Evolutionary conservation across 2,888 invertebrate genomes (phyloP), one percentile per base, ranked within the genome.

Genomic region (Napeogenes sylphis): DNA sequence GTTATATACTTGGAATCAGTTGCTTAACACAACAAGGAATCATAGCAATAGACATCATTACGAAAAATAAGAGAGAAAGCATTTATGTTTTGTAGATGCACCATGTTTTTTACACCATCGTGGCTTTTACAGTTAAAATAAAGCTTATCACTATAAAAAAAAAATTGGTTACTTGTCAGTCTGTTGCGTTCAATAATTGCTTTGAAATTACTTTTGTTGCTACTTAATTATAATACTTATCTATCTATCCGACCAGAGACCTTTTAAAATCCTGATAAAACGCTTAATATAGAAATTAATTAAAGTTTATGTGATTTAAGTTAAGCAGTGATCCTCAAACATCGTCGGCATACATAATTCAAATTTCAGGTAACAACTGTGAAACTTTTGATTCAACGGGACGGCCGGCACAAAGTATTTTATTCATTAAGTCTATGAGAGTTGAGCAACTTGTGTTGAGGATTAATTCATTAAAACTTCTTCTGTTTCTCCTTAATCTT

Each of bases 341-440:
- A 54, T 56, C 45, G 51, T 32, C 38, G 55, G 45, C 46, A 45
- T 58, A 61, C 58, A 59, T 55, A 58, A 59, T 65, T 59, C 60
- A 65, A 60, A 60, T 60, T 59, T 59, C 45, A 10, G 47, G 56
- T 56, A 57, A 57, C 58, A 59, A 58, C 56, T 35, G 55, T 45
- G 56, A 60, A 67, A 68, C 65, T 65, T 67, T 61, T 65, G 67
- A 68, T 65, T 67, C 63, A 58, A 62, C 21, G 62, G 56, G 60
- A 64, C 63, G 55, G 56, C 54, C 62, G 61, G 58, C 58, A 58
- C 33, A 56, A 64, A 65, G 66, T 68, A 60, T 68, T 68, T 62
- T 66, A 66, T 69, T 70, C 66, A 71, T 69, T 68, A 70, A 66
- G 63, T 72, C 64, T 61, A 67, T 61, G 60, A 64, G 68, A 67